Evolutionary conservation across 1,140 invertebrate genomes (phyloP).

Genomic region (Cotesia typhae): DNA sequence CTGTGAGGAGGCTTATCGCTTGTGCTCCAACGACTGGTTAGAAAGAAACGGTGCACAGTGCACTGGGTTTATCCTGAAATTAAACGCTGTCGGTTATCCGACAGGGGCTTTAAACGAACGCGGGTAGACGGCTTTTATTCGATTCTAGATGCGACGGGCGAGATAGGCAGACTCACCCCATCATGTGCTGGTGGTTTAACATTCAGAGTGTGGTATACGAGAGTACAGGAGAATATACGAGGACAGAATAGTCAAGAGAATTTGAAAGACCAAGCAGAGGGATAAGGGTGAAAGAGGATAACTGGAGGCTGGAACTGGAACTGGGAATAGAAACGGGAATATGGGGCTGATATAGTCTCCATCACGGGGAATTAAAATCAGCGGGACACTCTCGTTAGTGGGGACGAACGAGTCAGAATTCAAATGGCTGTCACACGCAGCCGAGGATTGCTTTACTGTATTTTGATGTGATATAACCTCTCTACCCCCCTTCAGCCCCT

Average conservation of each 20-base stretch:
- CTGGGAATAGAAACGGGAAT: too few relatives aligned
- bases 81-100: conserved; percentile 55
- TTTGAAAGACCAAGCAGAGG: neutral
- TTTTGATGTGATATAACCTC: conserved; percentile 18
- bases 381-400: conserved; percentile 42
- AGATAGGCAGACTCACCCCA: conserved; percentile 32
- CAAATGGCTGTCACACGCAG: conserved; percentile 61
- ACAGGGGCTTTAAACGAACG: conserved; percentile 5
- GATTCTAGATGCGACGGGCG: conserved; percentile 52
- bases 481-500: neutral
- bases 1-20: conserved; percentile 27
- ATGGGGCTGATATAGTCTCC: conserved; percentile 41
- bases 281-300: conserved; percentile 33
- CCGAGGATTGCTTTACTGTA: conserved; percentile 39
- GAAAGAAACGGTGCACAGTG: neutral
- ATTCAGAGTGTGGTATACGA: conserved; percentile 36
- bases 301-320: conserved; percentile 32
- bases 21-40: neutral
- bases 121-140: conserved; percentile 49
- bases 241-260: conserved; percentile 27
- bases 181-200: neutral
- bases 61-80: conserved; percentile 53
- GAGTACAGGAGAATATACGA: neutral
- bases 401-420: conserved; percentile 47
- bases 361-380: conserved; percentile 55